phyloP scores from a whole-genome alignment of 2,888 invertebrate genomes.

The Pachliopta kotzebuea region DNA sequence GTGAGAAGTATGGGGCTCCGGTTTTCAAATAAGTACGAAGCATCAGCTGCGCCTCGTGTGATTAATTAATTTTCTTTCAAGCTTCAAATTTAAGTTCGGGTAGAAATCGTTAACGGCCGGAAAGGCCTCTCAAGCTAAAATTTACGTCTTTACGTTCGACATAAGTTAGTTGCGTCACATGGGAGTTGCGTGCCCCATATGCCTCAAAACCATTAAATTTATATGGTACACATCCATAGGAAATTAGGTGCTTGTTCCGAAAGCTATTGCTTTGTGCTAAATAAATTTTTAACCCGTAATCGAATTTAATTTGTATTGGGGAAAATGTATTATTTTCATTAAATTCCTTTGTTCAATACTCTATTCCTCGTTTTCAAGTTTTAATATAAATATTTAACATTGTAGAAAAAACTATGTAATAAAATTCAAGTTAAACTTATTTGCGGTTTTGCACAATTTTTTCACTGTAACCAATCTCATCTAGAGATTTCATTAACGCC shows the following conservation, averaged over 20 bases:
- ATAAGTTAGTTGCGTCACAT: conserved; percentile 68
- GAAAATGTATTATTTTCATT: background rate
- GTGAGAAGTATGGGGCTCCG: conserved; percentile 16
- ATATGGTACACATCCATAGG: conserved; percentile 66
- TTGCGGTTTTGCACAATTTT: no score
- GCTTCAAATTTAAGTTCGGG: conserved; percentile 67
- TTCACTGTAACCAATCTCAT: no score
- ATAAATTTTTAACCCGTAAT: background rate
- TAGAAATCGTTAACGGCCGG: conserved; percentile 72
- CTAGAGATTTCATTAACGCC: conserved; percentile 31
- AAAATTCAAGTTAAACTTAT: no score
- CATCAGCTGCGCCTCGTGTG: conserved; percentile 55
- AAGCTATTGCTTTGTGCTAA: conserved; percentile 53
- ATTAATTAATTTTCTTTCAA: conserved; percentile 78
- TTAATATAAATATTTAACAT: background rate
- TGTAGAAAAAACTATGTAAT: background rate
- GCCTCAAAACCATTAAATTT: conserved; percentile 71
- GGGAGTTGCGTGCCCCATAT: conserved; percentile 67
- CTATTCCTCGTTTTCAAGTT: background rate
- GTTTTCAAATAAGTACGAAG: conserved; percentile 25
- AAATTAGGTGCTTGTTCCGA: conserved; percentile 72
- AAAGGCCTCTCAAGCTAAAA: conserved; percentile 75
- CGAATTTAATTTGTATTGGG: background rate
- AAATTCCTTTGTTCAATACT: background rate
- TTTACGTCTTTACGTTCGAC: conserved; percentile 69